These are phyloP conservation scores for Mormyrops attenuatus DNA, from an alignment of 2,797 vertebrate genomes.

Conservation along the genomic window DNA sequence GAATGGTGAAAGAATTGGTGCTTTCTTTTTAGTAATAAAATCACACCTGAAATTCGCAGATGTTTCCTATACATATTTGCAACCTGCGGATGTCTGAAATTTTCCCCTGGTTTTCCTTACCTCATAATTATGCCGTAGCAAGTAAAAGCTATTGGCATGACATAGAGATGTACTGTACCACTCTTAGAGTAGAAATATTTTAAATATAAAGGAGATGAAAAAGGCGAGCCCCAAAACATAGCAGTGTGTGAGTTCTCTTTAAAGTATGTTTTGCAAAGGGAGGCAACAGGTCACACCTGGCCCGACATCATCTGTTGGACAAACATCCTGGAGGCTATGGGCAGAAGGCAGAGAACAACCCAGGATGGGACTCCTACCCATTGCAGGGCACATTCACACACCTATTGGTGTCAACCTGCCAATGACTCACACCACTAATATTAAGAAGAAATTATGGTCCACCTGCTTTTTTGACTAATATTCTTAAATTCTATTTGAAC, in stretches of 20 bases:
- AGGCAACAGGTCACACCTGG: not conserved
- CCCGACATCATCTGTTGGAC: not conserved
- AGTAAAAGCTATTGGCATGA: not conserved
- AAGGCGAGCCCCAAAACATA: not conserved
- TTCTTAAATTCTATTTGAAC: not conserved
- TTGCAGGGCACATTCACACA: not conserved
- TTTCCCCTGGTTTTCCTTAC: not conserved
- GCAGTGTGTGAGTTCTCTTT: too few species aligned
- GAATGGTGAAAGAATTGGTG: not conserved
- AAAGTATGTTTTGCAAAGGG: not conserved
- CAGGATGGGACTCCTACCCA: not conserved
- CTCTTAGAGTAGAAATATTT: not conserved
- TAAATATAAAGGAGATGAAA: not conserved
- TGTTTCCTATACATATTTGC: not conserved
- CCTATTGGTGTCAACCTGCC: not conserved
- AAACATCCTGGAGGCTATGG: not conserved
- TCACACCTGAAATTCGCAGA: not conserved
- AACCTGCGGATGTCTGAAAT: not conserved
- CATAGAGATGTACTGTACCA: not conserved
- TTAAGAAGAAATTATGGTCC: not conserved
- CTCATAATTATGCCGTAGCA: not conserved
- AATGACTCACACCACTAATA: not conserved
- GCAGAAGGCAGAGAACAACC: not conserved
- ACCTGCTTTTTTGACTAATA: not conserved
- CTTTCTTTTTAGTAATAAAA: not conserved